Evolutionary conservation across 2,113 vertebrate genomes (phyloP), one percentile per base, ranked within the genome.

Genomic region (Poeciliopsis turrubarensis): DNA sequence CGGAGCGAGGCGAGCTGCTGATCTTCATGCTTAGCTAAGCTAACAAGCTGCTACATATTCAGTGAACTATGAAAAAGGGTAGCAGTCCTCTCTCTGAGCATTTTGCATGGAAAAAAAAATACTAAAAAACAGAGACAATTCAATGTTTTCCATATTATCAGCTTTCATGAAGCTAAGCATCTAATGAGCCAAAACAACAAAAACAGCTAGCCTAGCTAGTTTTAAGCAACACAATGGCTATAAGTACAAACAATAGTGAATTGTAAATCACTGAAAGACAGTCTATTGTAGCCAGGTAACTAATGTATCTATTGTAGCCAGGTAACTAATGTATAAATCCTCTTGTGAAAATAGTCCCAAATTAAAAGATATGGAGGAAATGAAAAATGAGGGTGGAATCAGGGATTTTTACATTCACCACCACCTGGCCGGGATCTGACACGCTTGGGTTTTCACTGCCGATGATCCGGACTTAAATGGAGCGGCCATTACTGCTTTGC

Each of bases 21-120:
- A 9, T 66, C 31, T 68, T 51, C 11, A 73, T 30, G 65, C 29
- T 54, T 37, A 31, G 60, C 71, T 69, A 41, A 63, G 65, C 70
- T 67, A 78, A 78, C 19, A 65, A 73, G 65, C 62, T 68, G 67
- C 39, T 63, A 47, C 29, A 64, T 30, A 63, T 30, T 57, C 32
- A 31, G 0, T 30, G 57, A 31, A 22, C 30, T 31, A 31, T 13
- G 11, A 31, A 31, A 63, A 22, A 8, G 8, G 7, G 60, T 29
- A 62, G 8, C 60, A 30, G 14, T 27, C 7, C 29, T 30, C 60
- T 62, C 27, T 5, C 27, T 19, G 60, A 27, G 14, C 4, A 29
- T 17, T 62, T 61, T 70, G 47, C 37, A 31, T 25, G 29, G 27
- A 25, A 60, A 60, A n/a, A 26, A 70, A 29, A 30, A 30, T n/a